phyloP scores from a whole-genome alignment of 2,113 vertebrate genomes.

The Myocastor coypus region DNA sequence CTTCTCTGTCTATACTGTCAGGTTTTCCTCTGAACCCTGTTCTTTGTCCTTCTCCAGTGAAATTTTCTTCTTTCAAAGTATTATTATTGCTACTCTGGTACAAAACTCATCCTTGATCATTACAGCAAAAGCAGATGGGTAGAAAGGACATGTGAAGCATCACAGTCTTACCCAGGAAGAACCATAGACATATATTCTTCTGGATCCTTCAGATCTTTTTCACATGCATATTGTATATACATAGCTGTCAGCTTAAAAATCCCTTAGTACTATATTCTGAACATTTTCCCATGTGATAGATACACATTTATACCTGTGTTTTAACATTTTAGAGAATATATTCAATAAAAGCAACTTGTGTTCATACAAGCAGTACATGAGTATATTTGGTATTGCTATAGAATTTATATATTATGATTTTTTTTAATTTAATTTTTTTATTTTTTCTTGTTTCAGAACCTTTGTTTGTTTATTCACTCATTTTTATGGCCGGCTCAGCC shows the following conservation, averaged over 20 bases:
- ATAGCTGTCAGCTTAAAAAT: constrained; percentile 11
- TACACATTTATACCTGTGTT: not conserved
- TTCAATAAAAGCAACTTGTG: not conserved
- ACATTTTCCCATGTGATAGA: not conserved
- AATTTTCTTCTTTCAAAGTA: not conserved
- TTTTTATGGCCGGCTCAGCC: too few species aligned
- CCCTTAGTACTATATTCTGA: not conserved
- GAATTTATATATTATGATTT: not conserved
- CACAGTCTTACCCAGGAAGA: not conserved
- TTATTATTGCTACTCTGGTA: constrained; percentile 1
- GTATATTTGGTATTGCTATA: not conserved
- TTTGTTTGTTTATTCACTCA: too few species aligned
- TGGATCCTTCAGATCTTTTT: not conserved
- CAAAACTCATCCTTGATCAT: not conserved
- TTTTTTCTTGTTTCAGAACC: too few species aligned
- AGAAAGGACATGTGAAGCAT: not conserved
- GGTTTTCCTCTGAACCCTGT: not conserved
- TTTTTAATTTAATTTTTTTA: too few species aligned
- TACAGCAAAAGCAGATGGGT: not conserved
- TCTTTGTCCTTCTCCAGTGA: not conserved
- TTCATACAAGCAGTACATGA: not conserved
- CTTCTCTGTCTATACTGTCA: not conserved
- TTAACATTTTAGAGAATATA: constrained; percentile 14
- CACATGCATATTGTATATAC: not conserved
- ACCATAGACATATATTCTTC: not conserved